A percentile compares a stretch with the other conserved stretches of the same genome.
Conservation (phyloP, 2,113 vertebrate genomes). For the Myrmophylax atrothorax region DNA sequence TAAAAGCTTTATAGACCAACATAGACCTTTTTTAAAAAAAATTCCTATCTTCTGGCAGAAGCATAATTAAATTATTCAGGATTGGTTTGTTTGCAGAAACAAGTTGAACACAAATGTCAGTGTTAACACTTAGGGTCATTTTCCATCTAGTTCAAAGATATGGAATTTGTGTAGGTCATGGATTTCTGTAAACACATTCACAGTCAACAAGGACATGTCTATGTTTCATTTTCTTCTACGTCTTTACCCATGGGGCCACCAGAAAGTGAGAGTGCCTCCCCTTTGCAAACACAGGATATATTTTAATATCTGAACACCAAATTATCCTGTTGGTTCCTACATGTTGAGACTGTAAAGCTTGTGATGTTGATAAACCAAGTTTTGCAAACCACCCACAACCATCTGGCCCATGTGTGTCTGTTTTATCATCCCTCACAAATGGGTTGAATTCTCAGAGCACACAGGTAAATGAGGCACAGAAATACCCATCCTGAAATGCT, state of each 20-base stretch:
- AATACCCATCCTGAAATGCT: not conserved
- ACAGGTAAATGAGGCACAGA: not conserved
- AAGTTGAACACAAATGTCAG: not conserved
- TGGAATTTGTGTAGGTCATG: not conserved
- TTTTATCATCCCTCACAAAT: not conserved
- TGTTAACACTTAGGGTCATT: not conserved
- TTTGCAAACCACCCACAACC: conserved; percentile 4
- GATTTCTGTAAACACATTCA: not conserved
- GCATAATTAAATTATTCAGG: not conserved
- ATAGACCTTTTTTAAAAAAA: not conserved
- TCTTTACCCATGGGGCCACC: not conserved
- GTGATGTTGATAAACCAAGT: not conserved
- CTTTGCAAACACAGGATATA: not conserved
- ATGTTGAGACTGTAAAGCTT: not conserved
- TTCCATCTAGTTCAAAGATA: not conserved
- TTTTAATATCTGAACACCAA: not conserved
- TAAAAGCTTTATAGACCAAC: not conserved
- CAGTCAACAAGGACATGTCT: not conserved
- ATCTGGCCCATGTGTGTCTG: not conserved
- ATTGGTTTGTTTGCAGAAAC: not conserved
- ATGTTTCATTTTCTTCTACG: not conserved
- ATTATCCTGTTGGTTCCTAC: not conserved
- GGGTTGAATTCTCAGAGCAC: not conserved
- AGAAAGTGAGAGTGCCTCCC: not conserved
- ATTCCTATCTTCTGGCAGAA: not conserved